Evolutionary conservation across 2,113 vertebrate genomes (phyloP).

Genomic region (Leptocoma aspasia): DNA sequence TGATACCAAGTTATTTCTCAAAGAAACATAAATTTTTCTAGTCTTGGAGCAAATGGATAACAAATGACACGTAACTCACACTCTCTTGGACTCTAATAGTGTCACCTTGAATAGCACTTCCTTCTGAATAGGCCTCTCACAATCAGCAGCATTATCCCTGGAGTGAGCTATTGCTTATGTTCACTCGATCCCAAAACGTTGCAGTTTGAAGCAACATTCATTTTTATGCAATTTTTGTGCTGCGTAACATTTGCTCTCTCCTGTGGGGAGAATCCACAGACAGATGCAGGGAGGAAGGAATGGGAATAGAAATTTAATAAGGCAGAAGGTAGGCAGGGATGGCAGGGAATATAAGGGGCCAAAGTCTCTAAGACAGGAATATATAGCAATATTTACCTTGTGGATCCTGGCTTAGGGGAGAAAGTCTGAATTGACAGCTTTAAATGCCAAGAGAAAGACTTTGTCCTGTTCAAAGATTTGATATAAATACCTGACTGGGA

Average conservation of each 20-base stretch:
- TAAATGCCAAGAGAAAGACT: background rate
- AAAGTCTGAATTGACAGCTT: background rate
- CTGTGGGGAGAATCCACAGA: background rate
- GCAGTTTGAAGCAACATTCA: background rate
- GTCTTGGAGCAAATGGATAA: background rate
- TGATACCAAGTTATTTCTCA: background rate
- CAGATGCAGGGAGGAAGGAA: background rate
- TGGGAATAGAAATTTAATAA: background rate
- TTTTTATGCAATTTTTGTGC: background rate
- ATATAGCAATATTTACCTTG: background rate
- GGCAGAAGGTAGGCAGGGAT: background rate
- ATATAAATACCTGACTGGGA: background rate
- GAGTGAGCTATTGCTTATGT: background rate
- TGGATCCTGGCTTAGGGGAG: background rate
- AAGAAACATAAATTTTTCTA: background rate
- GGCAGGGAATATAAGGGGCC: background rate
- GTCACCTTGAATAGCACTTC: background rate
- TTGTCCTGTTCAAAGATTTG: background rate
- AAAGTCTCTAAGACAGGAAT: background rate
- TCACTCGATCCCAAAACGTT: background rate
- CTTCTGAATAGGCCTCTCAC: background rate
- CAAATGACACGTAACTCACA: background rate
- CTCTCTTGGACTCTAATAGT: background rate
- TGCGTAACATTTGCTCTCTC: background rate
- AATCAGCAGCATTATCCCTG: background rate